Evolutionary conservation across 2,797 vertebrate genomes (phyloP), one percentile per base, ranked within the genome.

Genomic region (Microctenopoma lineatum): DNA sequence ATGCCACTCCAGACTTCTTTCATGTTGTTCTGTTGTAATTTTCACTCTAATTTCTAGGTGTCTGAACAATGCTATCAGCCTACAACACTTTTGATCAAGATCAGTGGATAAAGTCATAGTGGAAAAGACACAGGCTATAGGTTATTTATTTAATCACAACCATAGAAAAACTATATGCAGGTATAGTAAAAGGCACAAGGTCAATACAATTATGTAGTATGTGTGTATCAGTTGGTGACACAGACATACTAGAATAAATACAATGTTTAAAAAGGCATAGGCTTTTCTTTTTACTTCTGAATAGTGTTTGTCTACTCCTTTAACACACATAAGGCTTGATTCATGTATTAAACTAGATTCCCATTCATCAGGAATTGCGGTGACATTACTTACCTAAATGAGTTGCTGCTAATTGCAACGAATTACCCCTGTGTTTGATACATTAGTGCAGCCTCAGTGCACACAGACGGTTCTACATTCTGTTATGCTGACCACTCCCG

Each of bases 311-410:
- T 15, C 14, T 56, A 0, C 39, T 77, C 60, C 50, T 46, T 47
- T 53, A 36, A 58, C 73, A 80, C 75, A 77, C 54, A 79, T 65
- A 79, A 83, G 73, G 21, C 48, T 26, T 10, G 10, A 59, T 74
- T 85, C 78, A 67, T 87, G 89, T 86, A 79, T 89, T 85, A 82
- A 75, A 87, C 70, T 81, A 54, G 75, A 86, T 83, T 81, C 81
- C 75, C 81, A 84, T 91, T 88, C 71, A 89, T 92, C 84, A 88
- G 74, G 83, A 84, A 67, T 81, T 82, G 76, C 79, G 83, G 85
- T 87, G 85, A 90, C 90, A 90, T 93, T 90, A 90, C 89, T 90
- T 88, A 89, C 86, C 83, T 84, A 90, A 92, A 92, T 92, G 88
- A 92, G 89, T 91, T 47, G 57, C 73, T 50, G 77, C 86, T 94